Evolutionary conservation across 2,113 vertebrate genomes (phyloP).

Genomic region (Lycaon pictus): DNA sequence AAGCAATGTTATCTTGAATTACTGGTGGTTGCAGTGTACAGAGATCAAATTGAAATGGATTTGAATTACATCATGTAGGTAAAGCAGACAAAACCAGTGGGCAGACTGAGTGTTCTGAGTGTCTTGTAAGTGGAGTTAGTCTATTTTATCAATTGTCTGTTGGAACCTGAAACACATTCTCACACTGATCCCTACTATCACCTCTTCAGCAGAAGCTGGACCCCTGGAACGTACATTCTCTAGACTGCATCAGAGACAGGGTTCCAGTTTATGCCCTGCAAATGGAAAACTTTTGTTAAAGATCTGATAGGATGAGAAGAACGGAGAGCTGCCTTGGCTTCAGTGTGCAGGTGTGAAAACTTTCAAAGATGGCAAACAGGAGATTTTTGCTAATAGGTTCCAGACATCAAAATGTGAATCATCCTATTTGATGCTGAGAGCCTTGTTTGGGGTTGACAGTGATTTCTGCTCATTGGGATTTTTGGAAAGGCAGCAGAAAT

Average conservation of each 20-base stretch:
- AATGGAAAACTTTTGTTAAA: neutral
- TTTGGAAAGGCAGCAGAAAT: neutral
- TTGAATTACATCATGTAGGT: neutral
- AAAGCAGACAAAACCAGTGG: neutral
- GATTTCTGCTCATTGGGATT: neutral
- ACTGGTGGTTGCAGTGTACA: neutral
- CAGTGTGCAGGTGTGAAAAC: too few species aligned
- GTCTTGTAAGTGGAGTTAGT: neutral
- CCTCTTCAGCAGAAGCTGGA: neutral
- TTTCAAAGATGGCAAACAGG: neutral
- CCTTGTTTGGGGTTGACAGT: neutral
- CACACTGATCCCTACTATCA: neutral
- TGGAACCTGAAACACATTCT: neutral
- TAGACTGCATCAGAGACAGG: neutral
- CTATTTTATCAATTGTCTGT: neutral
- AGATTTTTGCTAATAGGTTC: neutral
- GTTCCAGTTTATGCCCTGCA: neutral
- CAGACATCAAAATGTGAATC: neutral
- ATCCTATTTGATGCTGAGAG: neutral
- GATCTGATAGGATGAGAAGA: neutral
- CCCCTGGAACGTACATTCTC: neutral
- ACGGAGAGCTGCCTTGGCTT: neutral
- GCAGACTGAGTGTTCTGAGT: neutral
- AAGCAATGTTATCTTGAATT: neutral
- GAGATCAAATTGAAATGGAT: neutral